Percentiles rank a stretch among this genome's conserved stretches.
phyloP scores from a whole-genome alignment of 2,113 vertebrate species.

The Hucho hucho region DNA sequence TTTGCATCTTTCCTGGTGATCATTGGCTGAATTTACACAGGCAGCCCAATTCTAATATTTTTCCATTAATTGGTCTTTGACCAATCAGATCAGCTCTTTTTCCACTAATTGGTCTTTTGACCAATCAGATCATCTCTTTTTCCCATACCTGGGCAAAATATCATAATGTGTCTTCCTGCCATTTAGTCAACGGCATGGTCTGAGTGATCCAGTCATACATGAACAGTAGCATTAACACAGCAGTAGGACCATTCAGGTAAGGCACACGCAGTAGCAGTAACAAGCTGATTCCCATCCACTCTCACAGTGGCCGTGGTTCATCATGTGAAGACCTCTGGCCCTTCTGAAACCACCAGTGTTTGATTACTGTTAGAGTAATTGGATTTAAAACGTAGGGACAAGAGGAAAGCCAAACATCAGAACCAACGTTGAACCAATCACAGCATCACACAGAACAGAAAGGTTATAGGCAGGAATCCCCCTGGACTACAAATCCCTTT shows the following conservation, averaged over 20 bases:
- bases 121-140: too few relatives aligned
- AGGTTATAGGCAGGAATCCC: constrained; percentile 65
- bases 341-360: constrained; percentile 37
- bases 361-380: constrained; percentile 66
- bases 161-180: too few relatives aligned
- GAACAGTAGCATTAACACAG: constrained; percentile 7
- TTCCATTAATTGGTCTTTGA: too few relatives aligned
- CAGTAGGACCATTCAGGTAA: background rate
- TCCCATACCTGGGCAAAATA: too few relatives aligned
- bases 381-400: constrained; percentile 68
- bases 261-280: background rate
- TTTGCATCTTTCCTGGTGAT: background rate
- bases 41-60: too few relatives aligned
- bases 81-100: too few relatives aligned
- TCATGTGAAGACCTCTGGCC: too few relatives aligned
- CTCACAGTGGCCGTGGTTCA: too few relatives aligned
- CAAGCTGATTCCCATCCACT: background rate
- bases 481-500: constrained; percentile 73
- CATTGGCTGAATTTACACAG: too few relatives aligned
- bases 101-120: too few relatives aligned
- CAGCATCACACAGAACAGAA: constrained; percentile 55
- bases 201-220: constrained; percentile 14
- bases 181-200: constrained; percentile 20
- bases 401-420: constrained; percentile 56
- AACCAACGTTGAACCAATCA: constrained; percentile 21